Conservation (phyloP, 2,888 invertebrate species). For the Aphodius granarius region DNA sequence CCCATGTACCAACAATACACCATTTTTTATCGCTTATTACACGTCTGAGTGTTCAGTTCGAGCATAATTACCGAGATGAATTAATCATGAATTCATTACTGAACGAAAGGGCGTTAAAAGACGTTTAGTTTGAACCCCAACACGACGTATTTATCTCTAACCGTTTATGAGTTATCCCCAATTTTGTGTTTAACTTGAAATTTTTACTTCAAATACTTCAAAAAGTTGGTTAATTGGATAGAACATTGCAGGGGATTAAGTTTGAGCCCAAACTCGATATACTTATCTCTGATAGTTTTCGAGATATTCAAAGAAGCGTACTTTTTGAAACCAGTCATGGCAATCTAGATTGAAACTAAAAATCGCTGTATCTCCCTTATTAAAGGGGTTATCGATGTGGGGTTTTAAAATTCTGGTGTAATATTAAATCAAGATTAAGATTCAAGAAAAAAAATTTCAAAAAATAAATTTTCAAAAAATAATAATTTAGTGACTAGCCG, state of each 20-base stretch:
- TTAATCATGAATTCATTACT: background rate
- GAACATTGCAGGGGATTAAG: background rate
- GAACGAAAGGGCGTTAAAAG: background rate
- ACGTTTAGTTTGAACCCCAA: conserved; percentile 5
- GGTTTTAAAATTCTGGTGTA: background rate
- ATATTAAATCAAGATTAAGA: background rate
- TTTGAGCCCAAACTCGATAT: background rate
- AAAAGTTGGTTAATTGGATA: background rate
- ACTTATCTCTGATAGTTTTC: background rate
- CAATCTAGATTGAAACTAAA: background rate
- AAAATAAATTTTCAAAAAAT: background rate
- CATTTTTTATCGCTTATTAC: background rate
- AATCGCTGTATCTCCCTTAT: background rate
- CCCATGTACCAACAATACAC: background rate
- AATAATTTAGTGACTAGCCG: background rate
- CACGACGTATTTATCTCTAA: background rate
- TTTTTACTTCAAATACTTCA: too few species aligned
- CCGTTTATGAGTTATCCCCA: background rate
- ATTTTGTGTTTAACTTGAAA: background rate
- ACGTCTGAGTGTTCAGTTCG: background rate
- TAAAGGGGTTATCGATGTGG: background rate
- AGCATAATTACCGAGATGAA: background rate
- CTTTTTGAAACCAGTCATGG: background rate
- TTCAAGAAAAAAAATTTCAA: background rate
- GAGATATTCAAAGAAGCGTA: background rate